These are phyloP conservation scores for Melanogrammus aeglefinus DNA, from an alignment of 2,797 vertebrate species.

Conservation along the genomic window DNA sequence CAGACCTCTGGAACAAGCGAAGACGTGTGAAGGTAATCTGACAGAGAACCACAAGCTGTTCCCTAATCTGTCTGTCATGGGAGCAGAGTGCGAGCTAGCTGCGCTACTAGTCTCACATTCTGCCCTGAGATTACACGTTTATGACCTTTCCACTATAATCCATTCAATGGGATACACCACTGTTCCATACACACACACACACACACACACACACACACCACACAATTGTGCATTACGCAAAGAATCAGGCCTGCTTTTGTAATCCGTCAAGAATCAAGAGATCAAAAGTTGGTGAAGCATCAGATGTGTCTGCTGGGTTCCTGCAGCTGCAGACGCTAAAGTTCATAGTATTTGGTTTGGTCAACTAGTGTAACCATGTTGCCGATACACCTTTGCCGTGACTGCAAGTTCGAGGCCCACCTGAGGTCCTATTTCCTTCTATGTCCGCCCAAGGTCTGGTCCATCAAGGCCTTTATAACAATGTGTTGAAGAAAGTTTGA, in stretches of 20 bases:
- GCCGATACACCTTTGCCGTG: too few relatives aligned
- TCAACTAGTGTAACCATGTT: too few relatives aligned
- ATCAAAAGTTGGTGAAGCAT: slow-evolving; percentile 56
- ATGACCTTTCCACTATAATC: slow-evolving; percentile 64
- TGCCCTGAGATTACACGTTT: slow-evolving; percentile 65
- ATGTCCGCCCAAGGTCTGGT: background rate
- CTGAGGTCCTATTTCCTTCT: background rate
- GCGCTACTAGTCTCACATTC: slow-evolving; percentile 53
- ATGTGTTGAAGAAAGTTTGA: too few relatives aligned
- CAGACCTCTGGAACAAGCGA: slow-evolving; percentile 11
- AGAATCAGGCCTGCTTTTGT: slow-evolving; percentile 54
- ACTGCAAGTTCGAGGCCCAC: slow-evolving; percentile 19
- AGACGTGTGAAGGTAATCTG: slow-evolving; percentile 55
- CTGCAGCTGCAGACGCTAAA: too few relatives aligned
- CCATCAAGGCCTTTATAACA: background rate
- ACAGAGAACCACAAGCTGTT: slow-evolving; percentile 44
- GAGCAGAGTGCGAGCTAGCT: slow-evolving; percentile 36
- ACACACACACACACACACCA: background rate
- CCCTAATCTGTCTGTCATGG: slow-evolving; percentile 48
- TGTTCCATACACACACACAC: background rate
- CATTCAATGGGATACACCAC: slow-evolving; percentile 58
- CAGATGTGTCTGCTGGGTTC: background rate
- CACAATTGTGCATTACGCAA: slow-evolving; percentile 36
- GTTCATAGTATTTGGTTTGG: slow-evolving; percentile 34
- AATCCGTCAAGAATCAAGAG: slow-evolving; percentile 48